Base-by-base conservation (phyloP, 2,888 invertebrate species). In the Ichneumon xanthorius region DNA sequence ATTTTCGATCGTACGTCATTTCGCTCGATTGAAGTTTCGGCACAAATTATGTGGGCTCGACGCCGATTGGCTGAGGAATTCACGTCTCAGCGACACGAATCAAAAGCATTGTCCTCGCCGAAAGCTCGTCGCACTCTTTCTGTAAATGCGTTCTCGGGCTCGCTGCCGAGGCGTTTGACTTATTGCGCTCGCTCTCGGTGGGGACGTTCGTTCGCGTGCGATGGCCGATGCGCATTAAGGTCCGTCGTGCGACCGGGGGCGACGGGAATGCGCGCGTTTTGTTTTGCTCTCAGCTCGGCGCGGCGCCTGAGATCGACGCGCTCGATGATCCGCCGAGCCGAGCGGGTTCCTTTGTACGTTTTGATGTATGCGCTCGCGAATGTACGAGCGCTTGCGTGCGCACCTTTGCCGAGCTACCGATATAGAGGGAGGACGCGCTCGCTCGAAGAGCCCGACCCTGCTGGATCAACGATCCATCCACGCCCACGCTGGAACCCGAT, bases 231-330 rank as follows among this genome's bases (percentile, higher is more conserved):
- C 71, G 76, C 67, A 68, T 72, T 72, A 77, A 80, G 84, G 80
- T 72, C 58, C 63, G 50, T 19, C 53, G 26, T 50, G 16, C 22
- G 26, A 58, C 55, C 40, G n/a, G 48, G 50, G 45, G 48, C 11
- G 48, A 22, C 58, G 63, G 16, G 58, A 22, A 37, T 55, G 53
- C 26, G 33, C n/a, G 40, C 30, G 26, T 55, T 40, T 78, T 45
- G 48, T 50, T 61, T 16, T 37, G 55, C 76, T 76, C 50, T 55
- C 63, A 67, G 77, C 50, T 76, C 50, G 55, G 53, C 77, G 77
- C 37, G 65, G 70, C 77, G 80, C 77, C 70, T 16, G 61, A 72
- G 80, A 80, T 80, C 80, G 80, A 72, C 80, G 77, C 71, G 61
- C 71, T 84, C 80, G 84, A 77, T 72, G 72, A 80, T 80, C 80